Conservation (phyloP, 2,797 vertebrate genomes). For the Tragelaphus oryx region DNA sequence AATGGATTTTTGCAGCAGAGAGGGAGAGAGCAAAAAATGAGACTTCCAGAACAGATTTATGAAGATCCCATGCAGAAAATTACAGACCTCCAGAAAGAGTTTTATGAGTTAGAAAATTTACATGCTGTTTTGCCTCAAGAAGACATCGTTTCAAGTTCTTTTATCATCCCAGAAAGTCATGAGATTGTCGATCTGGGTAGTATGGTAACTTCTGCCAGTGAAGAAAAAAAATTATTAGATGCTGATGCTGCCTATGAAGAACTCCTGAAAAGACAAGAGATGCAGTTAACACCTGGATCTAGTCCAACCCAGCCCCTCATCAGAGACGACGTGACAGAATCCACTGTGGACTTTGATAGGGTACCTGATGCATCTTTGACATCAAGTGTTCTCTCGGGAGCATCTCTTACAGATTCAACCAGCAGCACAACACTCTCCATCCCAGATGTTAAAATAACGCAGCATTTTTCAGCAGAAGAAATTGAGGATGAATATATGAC, state of each 20-base stretch:
- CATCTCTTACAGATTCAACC: conserved; percentile 83
- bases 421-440: conserved; percentile 91
- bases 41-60: conserved; percentile 89
- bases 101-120: conserved; percentile 86
- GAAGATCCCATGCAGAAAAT: conserved; percentile 91
- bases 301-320: conserved; percentile 87
- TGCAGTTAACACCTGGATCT: conserved; percentile 88
- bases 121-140: conserved; percentile 82
- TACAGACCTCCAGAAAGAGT: conserved; percentile 87
- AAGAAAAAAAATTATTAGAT: conserved; percentile 80
- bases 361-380: conserved; percentile 79
- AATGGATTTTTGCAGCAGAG: conserved; percentile 81
- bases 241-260: conserved; percentile 86
- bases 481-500: conserved; percentile 91
- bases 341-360: conserved; percentile 78
- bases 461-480: conserved; percentile 96
- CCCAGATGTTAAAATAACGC: conserved; percentile 98
- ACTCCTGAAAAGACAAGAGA: conserved; percentile 87
- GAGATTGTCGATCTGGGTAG: conserved; percentile 88
- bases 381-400: conserved; percentile 82
- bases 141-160: conserved; percentile 84
- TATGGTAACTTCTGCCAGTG: conserved; percentile 75
- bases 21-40: conserved; percentile 85
- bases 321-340: conserved; percentile 78
- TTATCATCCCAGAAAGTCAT: conserved; percentile 87